Percentiles rank a stretch among this genome's conserved stretches.
These are phyloP conservation scores for Lethenteron camtschaticum DNA, from an alignment of 2,113 vertebrate species.

Conservation along the genomic window DNA sequence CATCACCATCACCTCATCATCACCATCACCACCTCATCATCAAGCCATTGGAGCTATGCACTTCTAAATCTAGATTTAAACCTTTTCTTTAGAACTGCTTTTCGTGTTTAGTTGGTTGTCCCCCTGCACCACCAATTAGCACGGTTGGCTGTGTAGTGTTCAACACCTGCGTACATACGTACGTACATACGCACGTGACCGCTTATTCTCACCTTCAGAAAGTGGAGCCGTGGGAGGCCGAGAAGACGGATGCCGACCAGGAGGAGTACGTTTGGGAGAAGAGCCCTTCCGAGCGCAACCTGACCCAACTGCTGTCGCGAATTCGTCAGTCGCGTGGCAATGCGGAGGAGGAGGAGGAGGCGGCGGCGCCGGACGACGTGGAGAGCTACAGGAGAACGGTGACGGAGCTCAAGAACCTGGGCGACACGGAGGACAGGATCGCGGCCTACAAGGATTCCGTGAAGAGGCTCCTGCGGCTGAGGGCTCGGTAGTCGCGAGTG, in stretches of 20 bases:
- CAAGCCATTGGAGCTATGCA: no score
- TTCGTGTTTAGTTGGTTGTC: no score
- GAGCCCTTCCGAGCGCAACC: conserved; percentile 45
- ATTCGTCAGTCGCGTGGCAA: conserved; percentile 15
- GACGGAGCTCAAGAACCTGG: conserved; percentile 45
- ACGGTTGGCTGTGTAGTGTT: no score
- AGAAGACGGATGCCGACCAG: conserved; percentile 58
- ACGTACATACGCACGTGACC: background rate
- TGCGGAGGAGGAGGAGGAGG: conserved; percentile 17
- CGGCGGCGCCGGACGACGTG: conserved; percentile 22
- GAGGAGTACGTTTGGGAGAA: conserved; percentile 68
- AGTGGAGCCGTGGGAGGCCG: conserved; percentile 59
- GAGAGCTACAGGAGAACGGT: conserved; percentile 45
- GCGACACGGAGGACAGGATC: conserved; percentile 37
- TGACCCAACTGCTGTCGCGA: conserved; percentile 30
- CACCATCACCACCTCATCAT: no score
- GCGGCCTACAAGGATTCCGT: conserved; percentile 61
- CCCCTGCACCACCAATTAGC: no score
- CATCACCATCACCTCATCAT: no score
- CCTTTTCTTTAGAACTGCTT: no score
- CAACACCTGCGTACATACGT: no score
- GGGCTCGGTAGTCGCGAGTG: background rate
- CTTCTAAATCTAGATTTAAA: no score
- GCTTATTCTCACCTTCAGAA: conserved; percentile 33
- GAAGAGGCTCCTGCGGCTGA: conserved; percentile 35